phyloP scores from a whole-genome alignment of 2,797 vertebrate species.

The Propithecus perrieri region DNA sequence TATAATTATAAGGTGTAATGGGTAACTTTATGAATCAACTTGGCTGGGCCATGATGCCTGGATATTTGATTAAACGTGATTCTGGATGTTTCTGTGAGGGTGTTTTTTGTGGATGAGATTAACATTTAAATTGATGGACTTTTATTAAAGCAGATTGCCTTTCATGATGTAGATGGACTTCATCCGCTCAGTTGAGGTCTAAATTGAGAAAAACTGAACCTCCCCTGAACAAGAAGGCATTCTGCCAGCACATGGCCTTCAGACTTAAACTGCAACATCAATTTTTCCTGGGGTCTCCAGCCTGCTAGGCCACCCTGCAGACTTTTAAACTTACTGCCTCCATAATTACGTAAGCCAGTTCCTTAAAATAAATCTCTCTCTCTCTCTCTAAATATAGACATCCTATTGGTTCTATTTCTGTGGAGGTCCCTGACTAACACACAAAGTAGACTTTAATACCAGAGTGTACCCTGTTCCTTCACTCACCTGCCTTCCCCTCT shows the following conservation, averaged over 20 bases:
- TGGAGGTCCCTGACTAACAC: not conserved
- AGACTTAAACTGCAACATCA: not conserved
- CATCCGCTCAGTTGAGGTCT: not conserved
- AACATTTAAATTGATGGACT: not conserved
- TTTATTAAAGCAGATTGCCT: not conserved
- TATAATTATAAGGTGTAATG: not conserved
- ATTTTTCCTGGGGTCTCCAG: not conserved
- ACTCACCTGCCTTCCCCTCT: not conserved
- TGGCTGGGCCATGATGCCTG: not conserved
- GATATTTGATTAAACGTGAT: not conserved
- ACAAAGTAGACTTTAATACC: not conserved
- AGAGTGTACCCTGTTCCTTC: not conserved
- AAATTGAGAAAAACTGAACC: not conserved
- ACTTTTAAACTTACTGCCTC: not conserved
- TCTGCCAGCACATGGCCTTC: not conserved
- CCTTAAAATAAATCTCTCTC: not conserved
- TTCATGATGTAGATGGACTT: not conserved
- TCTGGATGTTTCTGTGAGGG: not conserved
- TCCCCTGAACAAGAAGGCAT: not conserved
- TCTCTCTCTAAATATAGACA: not conserved
- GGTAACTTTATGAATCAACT: not conserved
- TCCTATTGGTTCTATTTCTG: not conserved
- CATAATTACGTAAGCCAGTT: not conserved
- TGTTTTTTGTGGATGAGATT: not conserved
- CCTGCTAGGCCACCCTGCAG: not conserved